Conservation (phyloP, 2,797 vertebrate species). For the Valencia hispanica region DNA sequence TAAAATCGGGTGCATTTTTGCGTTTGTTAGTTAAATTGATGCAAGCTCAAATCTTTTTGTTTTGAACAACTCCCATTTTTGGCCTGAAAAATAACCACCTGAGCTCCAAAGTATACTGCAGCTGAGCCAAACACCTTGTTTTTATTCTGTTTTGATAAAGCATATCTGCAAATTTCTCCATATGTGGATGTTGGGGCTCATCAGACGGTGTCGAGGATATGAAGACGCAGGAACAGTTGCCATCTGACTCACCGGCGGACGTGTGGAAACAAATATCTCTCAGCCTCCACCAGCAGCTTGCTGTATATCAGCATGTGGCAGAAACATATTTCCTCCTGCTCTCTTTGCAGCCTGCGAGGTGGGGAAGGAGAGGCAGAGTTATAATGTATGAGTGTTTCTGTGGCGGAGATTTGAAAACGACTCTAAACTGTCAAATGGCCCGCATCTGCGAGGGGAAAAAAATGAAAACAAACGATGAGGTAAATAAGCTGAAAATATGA, state of each 20-base stretch:
- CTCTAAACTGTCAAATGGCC: slow-evolving; percentile 79
- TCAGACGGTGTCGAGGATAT: slow-evolving; percentile 34
- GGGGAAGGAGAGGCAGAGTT: slow-evolving; percentile 24
- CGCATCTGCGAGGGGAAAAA: slow-evolving; percentile 63
- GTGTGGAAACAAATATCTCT: slow-evolving; percentile 55
- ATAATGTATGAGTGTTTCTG: slow-evolving; percentile 71
- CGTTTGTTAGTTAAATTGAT: not conserved
- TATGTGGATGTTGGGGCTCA: slow-evolving; percentile 40
- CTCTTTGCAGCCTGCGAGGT: slow-evolving; percentile 36
- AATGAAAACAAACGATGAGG: slow-evolving; percentile 79
- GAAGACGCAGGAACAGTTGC: slow-evolving; percentile 48
- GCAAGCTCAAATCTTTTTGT: not conserved
- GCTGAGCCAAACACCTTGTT: slow-evolving; percentile 23
- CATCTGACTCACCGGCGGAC: slow-evolving; percentile 49
- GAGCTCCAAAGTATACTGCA: slow-evolving; percentile 10
- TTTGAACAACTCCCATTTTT: not conserved
- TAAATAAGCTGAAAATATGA: slow-evolving; percentile 78
- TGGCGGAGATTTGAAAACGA: slow-evolving; percentile 65
- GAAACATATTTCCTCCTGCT: slow-evolving; percentile 58
- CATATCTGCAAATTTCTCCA: slow-evolving; percentile 26
- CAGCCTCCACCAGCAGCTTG: slow-evolving; percentile 40
- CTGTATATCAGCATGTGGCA: slow-evolving; percentile 64
- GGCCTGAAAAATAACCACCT: slow-evolving; percentile 4
- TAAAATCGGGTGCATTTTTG: no score
- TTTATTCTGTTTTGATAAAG: slow-evolving; percentile 25